Base-by-base conservation (phyloP, 2,113 vertebrate species). In the Tichodroma muraria region DNA sequence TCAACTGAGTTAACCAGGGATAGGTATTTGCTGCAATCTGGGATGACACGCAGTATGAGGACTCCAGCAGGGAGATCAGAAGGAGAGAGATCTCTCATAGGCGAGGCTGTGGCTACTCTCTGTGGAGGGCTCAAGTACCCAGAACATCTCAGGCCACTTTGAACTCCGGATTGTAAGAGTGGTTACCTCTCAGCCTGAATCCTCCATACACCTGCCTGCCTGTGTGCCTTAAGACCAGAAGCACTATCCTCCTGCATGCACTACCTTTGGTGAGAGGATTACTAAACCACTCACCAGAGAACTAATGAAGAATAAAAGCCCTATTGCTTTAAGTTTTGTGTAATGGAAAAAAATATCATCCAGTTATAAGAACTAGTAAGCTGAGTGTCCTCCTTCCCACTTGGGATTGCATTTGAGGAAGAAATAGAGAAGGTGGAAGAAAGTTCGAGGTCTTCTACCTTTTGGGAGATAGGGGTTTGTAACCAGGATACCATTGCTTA, bases 401-500 rank as follows among this genome's bases (percentile, higher is more conserved):
- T 33, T 52, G 42, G 54, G 63, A 60, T 71, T 78, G 33, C 8
- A 93, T 80, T 61, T 4, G 1, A 94, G 45, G 42, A 69, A 93
- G 68, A 91, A 85, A 88, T 15, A 44, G 49, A 92, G 40, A 85
- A 87, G 25, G n/a, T 57, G 20, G 44, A 89, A 91, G 25, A 83
- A 87, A 60, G 25, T 69, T 73, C 19, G 54, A 93, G 56, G 72
- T 60, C 68, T 85, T 80, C 80, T 88, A 54, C 52, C 50, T 93
- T 91, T 76, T 53, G 75, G 89, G 88, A 94, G 27, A 27, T 24
- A 72, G 66, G 35, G 30, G 25, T 83, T 88, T 88, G 56, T 88
- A 95, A 92, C 47, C 88, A 96, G 69, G 52, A 86, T 90, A 88
- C 27, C 77, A 78, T 71, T 92, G 93, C 89, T 88, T 86, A 83